Evolutionary conservation across 2,888 invertebrate genomes (phyloP), one percentile per base, ranked within the genome.

Genomic region (Odontomyia ornata): DNA sequence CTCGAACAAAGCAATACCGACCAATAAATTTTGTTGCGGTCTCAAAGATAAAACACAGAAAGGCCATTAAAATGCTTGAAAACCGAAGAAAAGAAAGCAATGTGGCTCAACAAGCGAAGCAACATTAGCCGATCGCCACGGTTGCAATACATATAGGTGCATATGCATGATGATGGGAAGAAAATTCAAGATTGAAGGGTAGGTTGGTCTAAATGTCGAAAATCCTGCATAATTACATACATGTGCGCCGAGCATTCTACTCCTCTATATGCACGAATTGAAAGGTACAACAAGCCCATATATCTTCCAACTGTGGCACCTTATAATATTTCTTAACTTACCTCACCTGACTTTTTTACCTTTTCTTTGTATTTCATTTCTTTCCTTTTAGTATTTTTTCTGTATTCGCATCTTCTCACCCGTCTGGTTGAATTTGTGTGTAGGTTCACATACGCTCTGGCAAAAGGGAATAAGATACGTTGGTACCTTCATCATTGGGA

Each of bases 61-160:
- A 79, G 75, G 75, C 77, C 79, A 79, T 79, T 79, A 79, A 79
- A 79, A 79, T 77, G 79, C 75, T 76, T 79, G 79, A 79, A 79
- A 79, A 64, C 75, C 75, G 75, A 75, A 75, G 64, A 47, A 75
- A 75, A 46, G 73, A 73, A 73, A 73, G 73, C 73, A 57, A 60
- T 28, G 27, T 15, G 25, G 57, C 36, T 13, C 28, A 36, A 23
- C 46, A 69, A 25, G 13, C 46, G 47, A 47, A 46, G 25, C 36
- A 69, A 25, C 25, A 25, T 25, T 69, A 47, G 23, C 30, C 69
- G n/a, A 69, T 47, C 36, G n/a, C 43, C 43, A 43, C 27, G n/a
- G n/a, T 43, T 18, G 36, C 36, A 36, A 36, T 9, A 36, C 36
- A 36, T 36, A 36, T 36, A 36, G 36, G 36, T 36, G 36, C 36